Percentiles rank a stretch among this genome's conserved stretches.
Conservation (phyloP, 2,888 invertebrate genomes). For the Adelognathus sp. region DNA sequence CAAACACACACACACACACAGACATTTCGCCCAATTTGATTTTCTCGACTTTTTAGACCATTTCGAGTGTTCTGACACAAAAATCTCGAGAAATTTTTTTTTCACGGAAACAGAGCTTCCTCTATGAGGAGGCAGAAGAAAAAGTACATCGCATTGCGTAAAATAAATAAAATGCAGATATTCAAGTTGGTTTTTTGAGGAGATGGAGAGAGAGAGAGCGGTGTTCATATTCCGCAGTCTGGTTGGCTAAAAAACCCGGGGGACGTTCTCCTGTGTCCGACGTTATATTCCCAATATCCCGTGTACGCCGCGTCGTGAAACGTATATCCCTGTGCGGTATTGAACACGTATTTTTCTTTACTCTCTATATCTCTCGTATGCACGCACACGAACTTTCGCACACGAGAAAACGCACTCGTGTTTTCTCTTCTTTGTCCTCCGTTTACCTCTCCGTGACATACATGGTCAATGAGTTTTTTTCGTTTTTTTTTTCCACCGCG, state of each 20-base stretch:
- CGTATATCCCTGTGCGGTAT: slow-evolving; percentile 51
- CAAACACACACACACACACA: too few species aligned
- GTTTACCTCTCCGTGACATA: not conserved
- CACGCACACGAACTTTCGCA: too few species aligned
- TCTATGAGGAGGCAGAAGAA: too few species aligned
- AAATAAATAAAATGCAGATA: slow-evolving; percentile 43
- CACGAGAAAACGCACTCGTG: not conserved
- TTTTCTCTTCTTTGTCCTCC: not conserved
- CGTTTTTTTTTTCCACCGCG: not conserved
- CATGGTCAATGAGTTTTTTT: not conserved
- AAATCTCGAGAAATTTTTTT: too few species aligned
- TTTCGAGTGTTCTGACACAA: too few species aligned
- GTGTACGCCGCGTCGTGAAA: slow-evolving; percentile 42
- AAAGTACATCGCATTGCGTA: not conserved
- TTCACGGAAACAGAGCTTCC: too few species aligned
- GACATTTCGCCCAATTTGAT: too few species aligned
- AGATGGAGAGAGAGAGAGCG: too few species aligned
- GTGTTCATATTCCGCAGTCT: slow-evolving; percentile 9
- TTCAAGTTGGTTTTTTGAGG: slow-evolving; percentile 30
- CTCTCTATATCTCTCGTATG: too few species aligned
- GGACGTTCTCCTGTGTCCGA: slow-evolving; percentile 49
- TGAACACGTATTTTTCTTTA: slow-evolving; percentile 26
- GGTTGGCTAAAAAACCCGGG: slow-evolving; percentile 39
- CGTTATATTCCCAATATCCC: slow-evolving; percentile 57
- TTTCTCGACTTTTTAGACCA: too few species aligned